Evolutionary conservation across 2,113 vertebrate genomes (phyloP).

Genomic region (Scomber japonicus): DNA sequence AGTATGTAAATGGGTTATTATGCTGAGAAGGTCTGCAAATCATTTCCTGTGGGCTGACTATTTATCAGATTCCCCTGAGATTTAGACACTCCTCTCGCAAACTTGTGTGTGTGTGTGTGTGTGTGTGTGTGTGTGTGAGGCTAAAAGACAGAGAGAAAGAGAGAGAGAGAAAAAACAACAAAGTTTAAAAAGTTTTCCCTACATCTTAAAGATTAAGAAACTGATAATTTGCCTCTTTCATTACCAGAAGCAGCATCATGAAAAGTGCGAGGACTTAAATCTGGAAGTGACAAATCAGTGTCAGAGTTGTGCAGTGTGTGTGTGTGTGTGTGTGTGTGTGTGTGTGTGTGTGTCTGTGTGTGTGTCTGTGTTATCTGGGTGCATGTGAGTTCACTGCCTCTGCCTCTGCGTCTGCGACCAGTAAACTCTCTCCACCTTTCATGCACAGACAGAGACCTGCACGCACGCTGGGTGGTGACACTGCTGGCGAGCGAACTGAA

Average conservation of each 20-base stretch:
- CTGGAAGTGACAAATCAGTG: constrained; percentile 13
- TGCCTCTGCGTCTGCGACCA: constrained; percentile 22
- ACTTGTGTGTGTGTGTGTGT: constrained; percentile 25
- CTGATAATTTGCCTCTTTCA: constrained; percentile 40
- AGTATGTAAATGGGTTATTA: constrained; percentile 71
- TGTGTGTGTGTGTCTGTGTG: constrained; percentile 17
- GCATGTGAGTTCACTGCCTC: constrained; percentile 28
- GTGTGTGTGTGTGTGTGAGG: constrained; percentile 8
- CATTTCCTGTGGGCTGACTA: constrained; percentile 77
- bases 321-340: constrained; percentile 31
- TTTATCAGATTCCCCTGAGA: constrained; percentile 71
- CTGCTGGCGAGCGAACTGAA: constrained; percentile 77
- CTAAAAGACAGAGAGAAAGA: background rate
- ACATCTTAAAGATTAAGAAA: background rate
- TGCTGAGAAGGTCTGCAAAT: constrained; percentile 73
- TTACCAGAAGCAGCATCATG: background rate
- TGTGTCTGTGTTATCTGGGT: background rate
- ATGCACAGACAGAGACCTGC: constrained; percentile 51
- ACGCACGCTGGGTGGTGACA: constrained; percentile 84
- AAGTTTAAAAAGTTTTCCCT: background rate
- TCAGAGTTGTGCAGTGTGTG: constrained; percentile 12
- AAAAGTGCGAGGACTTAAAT: constrained; percentile 3
- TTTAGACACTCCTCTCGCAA: constrained; percentile 62
- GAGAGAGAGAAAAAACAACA: background rate
- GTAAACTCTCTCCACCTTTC: constrained; percentile 42